Evolutionary conservation across 2,797 vertebrate species (phyloP).

Genomic region (Diplodus sargus): DNA sequence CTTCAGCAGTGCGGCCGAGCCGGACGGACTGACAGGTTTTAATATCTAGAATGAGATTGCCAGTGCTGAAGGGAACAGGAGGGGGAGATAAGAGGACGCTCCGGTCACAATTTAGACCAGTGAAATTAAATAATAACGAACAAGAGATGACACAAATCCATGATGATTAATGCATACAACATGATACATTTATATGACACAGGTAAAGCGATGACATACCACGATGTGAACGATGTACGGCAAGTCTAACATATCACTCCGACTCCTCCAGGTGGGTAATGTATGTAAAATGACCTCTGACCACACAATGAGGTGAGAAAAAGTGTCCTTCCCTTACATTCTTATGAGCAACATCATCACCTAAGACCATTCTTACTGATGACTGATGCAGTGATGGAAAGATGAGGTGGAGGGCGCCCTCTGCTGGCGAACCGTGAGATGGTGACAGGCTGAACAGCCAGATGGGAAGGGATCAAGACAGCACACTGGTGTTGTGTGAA

Average conservation of each 20-base stretch:
- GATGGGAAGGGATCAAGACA: constrained; percentile 79
- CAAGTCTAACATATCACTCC: not conserved
- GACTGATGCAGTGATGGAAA: constrained; percentile 22
- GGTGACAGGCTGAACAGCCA: constrained; percentile 50
- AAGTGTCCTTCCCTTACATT: constrained; percentile 7
- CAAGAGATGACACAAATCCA: not conserved
- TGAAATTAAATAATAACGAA: constrained; percentile 21
- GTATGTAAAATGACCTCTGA: constrained; percentile 19
- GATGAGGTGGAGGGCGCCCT: constrained; percentile 56
- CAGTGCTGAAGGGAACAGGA: constrained; percentile 72
- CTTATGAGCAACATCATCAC: constrained; percentile 8
- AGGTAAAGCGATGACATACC: constrained; percentile 1
- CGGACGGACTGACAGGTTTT: constrained; percentile 67
- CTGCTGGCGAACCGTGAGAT: constrained; percentile 72
- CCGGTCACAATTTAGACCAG: constrained; percentile 27
- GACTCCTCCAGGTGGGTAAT: not conserved
- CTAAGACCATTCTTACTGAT: constrained; percentile 18
- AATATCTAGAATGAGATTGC: constrained; percentile 79
- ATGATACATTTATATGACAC: not conserved
- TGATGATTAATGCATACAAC: constrained; percentile 2
- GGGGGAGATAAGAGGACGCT: constrained; percentile 4
- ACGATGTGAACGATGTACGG: constrained; percentile 14
- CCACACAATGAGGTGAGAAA: constrained; percentile 5
- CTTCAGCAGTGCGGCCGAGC: constrained; percentile 68
- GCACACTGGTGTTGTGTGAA: constrained; percentile 84